Evolutionary conservation across 2,888 invertebrate species (phyloP).

Genomic region (Litoditis marina): DNA sequence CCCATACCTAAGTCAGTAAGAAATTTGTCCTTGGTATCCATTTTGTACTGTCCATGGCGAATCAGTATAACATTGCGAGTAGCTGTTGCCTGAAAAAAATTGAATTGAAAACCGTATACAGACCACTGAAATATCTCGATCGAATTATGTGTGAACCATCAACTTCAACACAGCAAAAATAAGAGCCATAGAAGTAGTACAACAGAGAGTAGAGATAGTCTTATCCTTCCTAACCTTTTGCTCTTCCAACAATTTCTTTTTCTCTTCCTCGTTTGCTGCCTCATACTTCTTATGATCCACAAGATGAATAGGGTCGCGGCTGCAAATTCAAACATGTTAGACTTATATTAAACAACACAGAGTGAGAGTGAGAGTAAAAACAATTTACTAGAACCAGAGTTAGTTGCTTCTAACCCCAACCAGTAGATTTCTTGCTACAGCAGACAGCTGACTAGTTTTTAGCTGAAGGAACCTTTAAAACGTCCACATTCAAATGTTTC

Average conservation of each 20-base stretch:
- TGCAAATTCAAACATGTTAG: too few species aligned
- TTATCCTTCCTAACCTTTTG: constrained; percentile 5
- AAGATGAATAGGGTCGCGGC: constrained; percentile 51
- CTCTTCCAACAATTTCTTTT: constrained; percentile 46
- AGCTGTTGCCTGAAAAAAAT: constrained; percentile 62
- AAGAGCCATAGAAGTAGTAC: too few species aligned
- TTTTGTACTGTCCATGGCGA: constrained; percentile 89
- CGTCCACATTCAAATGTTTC: not conserved
- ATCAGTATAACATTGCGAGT: constrained; percentile 83
- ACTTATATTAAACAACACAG: too few species aligned
- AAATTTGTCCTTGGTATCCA: constrained; percentile 66
- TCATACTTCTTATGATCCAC: constrained; percentile 40
- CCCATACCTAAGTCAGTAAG: constrained; percentile 78
- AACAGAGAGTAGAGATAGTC: not conserved
- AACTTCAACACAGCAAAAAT: too few species aligned
- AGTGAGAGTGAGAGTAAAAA: too few species aligned
- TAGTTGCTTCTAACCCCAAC: too few species aligned
- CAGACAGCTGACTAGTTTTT: too few species aligned
- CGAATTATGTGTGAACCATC: too few species aligned
- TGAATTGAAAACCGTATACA: not conserved
- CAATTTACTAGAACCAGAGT: not conserved
- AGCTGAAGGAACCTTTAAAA: too few species aligned
- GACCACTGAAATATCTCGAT: too few species aligned
- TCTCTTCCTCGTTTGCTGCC: constrained; percentile 40
- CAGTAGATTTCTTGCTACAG: too few species aligned